Conservation (phyloP, 1,140 invertebrate genomes). For the Aphelenchoides avenae region DNA sequence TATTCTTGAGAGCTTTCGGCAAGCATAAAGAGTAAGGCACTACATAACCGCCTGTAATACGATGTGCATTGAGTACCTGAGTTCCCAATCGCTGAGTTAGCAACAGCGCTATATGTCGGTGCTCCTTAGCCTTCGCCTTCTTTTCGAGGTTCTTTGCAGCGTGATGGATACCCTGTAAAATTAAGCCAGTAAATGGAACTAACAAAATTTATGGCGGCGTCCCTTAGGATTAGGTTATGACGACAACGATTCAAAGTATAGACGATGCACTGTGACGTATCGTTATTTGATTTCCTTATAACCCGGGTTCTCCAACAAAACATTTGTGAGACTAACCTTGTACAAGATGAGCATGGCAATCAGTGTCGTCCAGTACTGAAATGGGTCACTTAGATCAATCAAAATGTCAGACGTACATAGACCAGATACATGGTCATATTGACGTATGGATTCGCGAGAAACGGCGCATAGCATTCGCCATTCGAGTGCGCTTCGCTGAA, state of each 20-base stretch:
- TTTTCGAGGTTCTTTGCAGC: conserved; percentile 59
- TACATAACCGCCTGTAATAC: conserved; percentile 4
- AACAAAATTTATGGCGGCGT: too few relatives aligned
- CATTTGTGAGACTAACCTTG: conserved; percentile 38
- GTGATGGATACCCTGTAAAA: conserved; percentile 57
- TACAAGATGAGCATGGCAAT: conserved; percentile 58
- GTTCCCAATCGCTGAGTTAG: conserved; percentile 57
- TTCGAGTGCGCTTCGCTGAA: conserved; percentile 41
- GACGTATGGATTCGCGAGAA: conserved; percentile 57
- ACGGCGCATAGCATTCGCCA: conserved; percentile 56
- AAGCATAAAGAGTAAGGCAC: conserved; percentile 3
- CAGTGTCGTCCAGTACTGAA: conserved; percentile 59
- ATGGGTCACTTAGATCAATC: too few relatives aligned
- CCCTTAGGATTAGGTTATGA: too few relatives aligned
- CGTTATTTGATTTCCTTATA: too few relatives aligned
- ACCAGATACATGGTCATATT: conserved; percentile 59
- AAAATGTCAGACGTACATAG: too few relatives aligned
- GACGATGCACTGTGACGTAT: too few relatives aligned
- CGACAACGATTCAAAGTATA: too few relatives aligned
- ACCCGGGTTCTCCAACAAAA: too few relatives aligned
- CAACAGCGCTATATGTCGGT: conserved; percentile 56
- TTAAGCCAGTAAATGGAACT: conserved; percentile 17
- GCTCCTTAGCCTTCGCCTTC: conserved; percentile 57
- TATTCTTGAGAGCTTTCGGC: conserved; percentile 9
- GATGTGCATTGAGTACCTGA: conserved; percentile 40